Base-by-base conservation (phyloP, 2,797 vertebrate species). In the Pyrocephalus nanus region DNA sequence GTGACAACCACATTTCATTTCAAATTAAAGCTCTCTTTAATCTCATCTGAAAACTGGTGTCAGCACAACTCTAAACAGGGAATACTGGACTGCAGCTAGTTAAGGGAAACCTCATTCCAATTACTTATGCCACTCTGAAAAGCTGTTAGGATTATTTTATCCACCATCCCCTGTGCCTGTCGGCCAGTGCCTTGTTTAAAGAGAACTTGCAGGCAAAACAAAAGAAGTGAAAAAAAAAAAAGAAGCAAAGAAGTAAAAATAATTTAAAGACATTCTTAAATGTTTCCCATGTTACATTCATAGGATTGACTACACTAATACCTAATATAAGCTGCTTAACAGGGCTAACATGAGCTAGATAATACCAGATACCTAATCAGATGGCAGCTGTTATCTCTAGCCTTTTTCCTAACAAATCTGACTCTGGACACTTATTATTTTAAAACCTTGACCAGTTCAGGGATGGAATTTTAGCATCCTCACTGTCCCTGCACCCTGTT, bases 1-100 rank as follows among this genome's bases (percentile, higher is more conserved):
- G 40, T 47, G 42, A 87, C 47, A 95, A 76, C 3, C 26, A 43
- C 58, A 71, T 57, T 81, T 90, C 57, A 38, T 65, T 85, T 90
- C 80, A 87, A 72, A 88, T 92, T 78, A 90, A 94, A 90, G 58
- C 21, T 12, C 9, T 84, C 76, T 75, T 70, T 93, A 81, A 88
- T 82, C 64, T 82, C 74, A 42, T 36, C 61, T 58, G n/a, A 91
- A 94, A 94, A 92, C 25, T 7, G 2, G 15, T 51, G 62, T 86
- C 88, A 87, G 80, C 50, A 67, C 38, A 82, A 57, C 65, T 82
- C 57, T 16, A 87, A 86, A 65, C 38, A 76, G 70, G 83, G 47
- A 88, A 50, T 21, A 72, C 30, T 14, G 16, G 77, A 79, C 42
- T 54, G n/a, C 38, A 85, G 60, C n/a, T 81, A 66, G 55, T 70